These are phyloP conservation scores for Trematomus bernacchii DNA, from an alignment of 2,797 vertebrate species.

Conservation along the genomic window DNA sequence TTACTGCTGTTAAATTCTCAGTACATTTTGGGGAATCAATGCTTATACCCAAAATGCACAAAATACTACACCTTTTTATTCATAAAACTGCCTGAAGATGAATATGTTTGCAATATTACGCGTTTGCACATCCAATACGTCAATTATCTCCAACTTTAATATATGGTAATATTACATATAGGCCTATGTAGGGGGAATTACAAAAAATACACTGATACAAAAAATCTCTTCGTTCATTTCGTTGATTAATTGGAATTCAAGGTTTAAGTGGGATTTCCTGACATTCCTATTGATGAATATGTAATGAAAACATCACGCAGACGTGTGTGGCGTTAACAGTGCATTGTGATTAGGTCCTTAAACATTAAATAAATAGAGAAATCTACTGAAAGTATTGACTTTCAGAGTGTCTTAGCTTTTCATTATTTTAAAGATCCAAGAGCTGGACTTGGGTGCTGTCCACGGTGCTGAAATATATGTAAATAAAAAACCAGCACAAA, in stretches of 20 bases:
- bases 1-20: background rate
- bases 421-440: background rate
- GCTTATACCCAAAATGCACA: no score
- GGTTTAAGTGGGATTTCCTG: background rate
- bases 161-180: background rate
- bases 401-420: background rate
- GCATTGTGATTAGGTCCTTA: background rate
- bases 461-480: slow-evolving; percentile 79
- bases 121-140: background rate
- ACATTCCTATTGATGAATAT: background rate
- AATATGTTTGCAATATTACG: background rate
- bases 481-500: slow-evolving; percentile 8
- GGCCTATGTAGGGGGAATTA: no score
- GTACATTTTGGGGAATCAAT: no score
- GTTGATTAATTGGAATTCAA: background rate
- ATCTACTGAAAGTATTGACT: background rate
- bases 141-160: background rate
- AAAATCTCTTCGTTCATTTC: background rate
- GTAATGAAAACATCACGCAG: background rate
- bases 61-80: background rate
- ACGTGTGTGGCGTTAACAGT: background rate
- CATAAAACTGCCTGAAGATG: background rate
- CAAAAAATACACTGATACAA: background rate
- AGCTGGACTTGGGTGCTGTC: slow-evolving; percentile 72
- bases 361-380: background rate